phyloP scores from a whole-genome alignment of 2,888 invertebrate genomes.

The Meganola albula region DNA sequence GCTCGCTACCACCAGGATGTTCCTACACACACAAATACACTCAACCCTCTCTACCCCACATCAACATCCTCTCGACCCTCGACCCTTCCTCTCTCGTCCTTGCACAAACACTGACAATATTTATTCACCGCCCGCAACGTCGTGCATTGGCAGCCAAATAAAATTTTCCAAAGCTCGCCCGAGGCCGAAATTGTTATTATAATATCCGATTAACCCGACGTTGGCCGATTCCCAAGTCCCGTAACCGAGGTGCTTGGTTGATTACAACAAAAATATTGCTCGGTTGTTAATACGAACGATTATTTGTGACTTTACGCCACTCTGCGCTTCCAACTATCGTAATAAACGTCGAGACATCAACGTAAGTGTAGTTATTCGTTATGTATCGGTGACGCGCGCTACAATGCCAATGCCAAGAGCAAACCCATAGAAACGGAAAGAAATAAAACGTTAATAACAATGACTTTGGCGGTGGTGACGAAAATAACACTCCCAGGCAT shows the following conservation, averaged over 20 bases:
- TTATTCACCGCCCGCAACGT: conserved; percentile 34
- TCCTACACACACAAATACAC: conserved; percentile 72
- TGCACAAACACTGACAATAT: conserved; percentile 35
- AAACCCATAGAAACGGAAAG: conserved; percentile 55
- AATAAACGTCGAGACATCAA: too few species aligned
- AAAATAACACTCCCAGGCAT: conserved; percentile 68
- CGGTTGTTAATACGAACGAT: too few species aligned
- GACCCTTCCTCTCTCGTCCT: conserved; percentile 31
- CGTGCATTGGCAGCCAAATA: conserved; percentile 46
- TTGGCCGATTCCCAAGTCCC: conserved; percentile 58
- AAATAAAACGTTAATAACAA: conserved; percentile 56
- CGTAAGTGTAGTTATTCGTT: conserved; percentile 16
- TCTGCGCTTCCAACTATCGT: too few species aligned
- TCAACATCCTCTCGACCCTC: too few species aligned
- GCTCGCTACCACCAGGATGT: conserved; percentile 93
- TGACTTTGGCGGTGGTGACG: conserved; percentile 51
- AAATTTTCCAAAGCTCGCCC: conserved; percentile 53
- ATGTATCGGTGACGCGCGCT: conserved; percentile 21
- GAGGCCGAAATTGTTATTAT: conserved; percentile 58
- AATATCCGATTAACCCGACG: conserved; percentile 51
- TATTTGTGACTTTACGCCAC: too few species aligned
- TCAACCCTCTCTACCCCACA: conserved; percentile 57
- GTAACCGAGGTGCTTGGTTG: conserved; percentile 39
- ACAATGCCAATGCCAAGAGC: conserved; percentile 66
- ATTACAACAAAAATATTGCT: too few species aligned